phyloP scores from a whole-genome alignment of 2,113 vertebrate genomes.

The Cisticola juncidis region DNA sequence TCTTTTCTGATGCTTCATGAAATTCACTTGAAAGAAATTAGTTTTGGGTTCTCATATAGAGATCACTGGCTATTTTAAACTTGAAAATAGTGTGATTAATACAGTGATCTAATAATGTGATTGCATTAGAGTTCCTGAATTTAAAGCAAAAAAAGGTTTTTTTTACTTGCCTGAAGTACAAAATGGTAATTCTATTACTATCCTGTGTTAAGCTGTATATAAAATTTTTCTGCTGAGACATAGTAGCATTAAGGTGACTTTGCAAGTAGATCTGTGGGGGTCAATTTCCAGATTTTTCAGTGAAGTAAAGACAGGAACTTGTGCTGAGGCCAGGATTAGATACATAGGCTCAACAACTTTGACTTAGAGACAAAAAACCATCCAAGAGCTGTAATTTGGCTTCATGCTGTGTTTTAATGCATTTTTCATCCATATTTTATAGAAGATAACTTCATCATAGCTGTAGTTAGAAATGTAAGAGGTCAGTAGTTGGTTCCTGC shows the following conservation, averaged over 20 bases:
- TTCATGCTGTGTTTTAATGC: not conserved
- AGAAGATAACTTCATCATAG: not conserved
- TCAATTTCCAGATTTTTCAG: not conserved
- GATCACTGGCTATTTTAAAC: constrained; percentile 8
- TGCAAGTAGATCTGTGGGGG: not conserved
- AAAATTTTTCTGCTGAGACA: not conserved
- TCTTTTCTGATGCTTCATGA: constrained; percentile 19
- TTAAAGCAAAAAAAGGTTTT: not conserved
- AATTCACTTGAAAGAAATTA: constrained; percentile 37
- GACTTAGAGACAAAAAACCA: not conserved
- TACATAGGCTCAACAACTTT: not conserved
- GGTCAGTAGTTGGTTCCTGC: not conserved
- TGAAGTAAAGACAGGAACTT: not conserved
- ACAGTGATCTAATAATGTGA: not conserved
- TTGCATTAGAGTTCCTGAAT: not conserved
- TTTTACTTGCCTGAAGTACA: not conserved
- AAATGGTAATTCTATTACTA: not conserved
- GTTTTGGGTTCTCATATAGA: constrained; percentile 2
- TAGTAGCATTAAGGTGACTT: not conserved
- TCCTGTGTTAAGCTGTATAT: not conserved
- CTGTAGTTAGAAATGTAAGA: not conserved
- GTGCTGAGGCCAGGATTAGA: not conserved
- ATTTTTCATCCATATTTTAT: not conserved
- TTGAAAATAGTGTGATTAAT: not conserved
- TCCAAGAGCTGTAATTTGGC: not conserved